Base-by-base conservation (phyloP, 64 coral and sea anemone species). In the Montipora foliosa region DNA sequence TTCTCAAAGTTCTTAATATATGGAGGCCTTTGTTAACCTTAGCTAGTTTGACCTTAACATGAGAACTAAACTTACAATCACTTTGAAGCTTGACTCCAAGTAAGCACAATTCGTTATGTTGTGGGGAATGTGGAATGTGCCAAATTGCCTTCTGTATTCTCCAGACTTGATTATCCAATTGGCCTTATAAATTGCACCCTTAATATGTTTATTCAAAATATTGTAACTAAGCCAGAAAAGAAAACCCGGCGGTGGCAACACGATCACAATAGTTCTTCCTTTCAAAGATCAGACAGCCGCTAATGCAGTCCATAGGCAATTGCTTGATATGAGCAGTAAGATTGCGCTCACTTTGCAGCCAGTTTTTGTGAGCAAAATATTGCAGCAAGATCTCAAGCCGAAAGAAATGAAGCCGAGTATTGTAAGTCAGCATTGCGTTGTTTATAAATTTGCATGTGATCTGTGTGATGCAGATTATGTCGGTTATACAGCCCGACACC, bases 281-380 rank as follows among this genome's bases (percentile, higher is more conserved):
- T 92, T 83, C 11, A 84, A 92, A 92, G 80, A 92, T 92, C 90
- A 92, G 71, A 61, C 74, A 21, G 67, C 89, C 14, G 61, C 89
- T 11, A 82, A 91, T 59, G 17, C 20, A 10, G 78, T 91, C 44
- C 81, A 44, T 75, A 92, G 67, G 49, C 79, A 92, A 75, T 73
- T 84, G 64, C 79, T 20, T 60, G 90, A 92, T 75, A 66, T 92
- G 46, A 84, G 90, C 74, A 71, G 46, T 20, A 92, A 84, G 82
- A 92, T 92, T 48, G 90, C 79, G 67, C 55, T 92, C 15, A 67
- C 71, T 83, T 24, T 92, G 58, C 79, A 92, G 82, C 90, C 80
- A 52, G 53, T 92, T 53, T 84, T 45, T 9, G 74, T 68, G 3
- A 83, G 69, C 46, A 92, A 84, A 21, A 84, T 66, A 83, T 68